Conservation (phyloP, 2,888 invertebrate species). For the Schrankia costaestrigalis region DNA sequence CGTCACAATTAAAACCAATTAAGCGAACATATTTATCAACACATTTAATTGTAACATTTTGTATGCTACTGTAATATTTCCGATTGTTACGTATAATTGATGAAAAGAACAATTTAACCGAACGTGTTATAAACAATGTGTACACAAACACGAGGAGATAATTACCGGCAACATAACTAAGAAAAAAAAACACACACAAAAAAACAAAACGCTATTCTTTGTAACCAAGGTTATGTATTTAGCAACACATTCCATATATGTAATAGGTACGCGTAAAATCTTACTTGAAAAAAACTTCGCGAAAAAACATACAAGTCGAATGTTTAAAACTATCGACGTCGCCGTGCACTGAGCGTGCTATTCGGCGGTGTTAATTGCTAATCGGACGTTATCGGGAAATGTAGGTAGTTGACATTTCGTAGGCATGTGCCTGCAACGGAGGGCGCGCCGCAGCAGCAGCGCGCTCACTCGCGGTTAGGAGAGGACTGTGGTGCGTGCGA, state of each 20-base stretch:
- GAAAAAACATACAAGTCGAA: conserved; percentile 35
- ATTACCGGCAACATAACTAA: conserved; percentile 49
- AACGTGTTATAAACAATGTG: conserved; percentile 42
- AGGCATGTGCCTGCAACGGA: conserved; percentile 66
- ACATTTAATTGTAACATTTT: conserved; percentile 43
- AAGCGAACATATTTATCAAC: conserved; percentile 49
- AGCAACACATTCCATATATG: conserved; percentile 70
- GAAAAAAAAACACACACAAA: conserved; percentile 43
- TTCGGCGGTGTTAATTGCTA: conserved; percentile 62
- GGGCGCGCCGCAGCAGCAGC: conserved; percentile 74
- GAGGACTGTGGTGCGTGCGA: conserved; percentile 72
- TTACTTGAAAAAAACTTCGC: conserved; percentile 56
- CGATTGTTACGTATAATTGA: conserved; percentile 53
- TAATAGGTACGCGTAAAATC: conserved; percentile 37
- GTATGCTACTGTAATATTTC: conserved; percentile 42
- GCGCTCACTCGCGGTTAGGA: conserved; percentile 76
- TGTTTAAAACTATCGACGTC: conserved; percentile 36
- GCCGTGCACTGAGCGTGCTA: conserved; percentile 58
- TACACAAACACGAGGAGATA: conserved; percentile 46
- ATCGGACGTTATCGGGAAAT: conserved; percentile 63
- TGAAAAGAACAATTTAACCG: conserved; percentile 37
- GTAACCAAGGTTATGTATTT: conserved; percentile 60
- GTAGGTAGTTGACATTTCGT: conserved; percentile 69
- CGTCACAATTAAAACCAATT: conserved; percentile 60
- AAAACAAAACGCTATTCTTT: conserved; percentile 43